Base-by-base conservation (phyloP, 2,888 invertebrate species). In the Sarcophaga rosellei region DNA sequence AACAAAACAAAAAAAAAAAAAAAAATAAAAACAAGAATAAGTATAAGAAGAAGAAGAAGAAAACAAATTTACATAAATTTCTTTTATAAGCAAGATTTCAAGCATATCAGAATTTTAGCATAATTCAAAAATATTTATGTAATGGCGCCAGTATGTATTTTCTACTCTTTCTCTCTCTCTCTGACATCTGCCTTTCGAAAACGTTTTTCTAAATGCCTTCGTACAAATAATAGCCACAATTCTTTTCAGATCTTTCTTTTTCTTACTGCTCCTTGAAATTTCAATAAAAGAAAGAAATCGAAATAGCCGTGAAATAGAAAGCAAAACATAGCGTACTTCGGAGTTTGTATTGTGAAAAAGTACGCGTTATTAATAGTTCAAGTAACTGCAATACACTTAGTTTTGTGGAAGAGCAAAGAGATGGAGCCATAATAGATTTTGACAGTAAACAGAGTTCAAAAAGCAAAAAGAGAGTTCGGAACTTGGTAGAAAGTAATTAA, bases 121-220 rank as follows among this genome's bases (percentile, higher is more conserved):
- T 85, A 85, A 82, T 82, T 73, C 44, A 72, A 20, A 15, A 53
- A 79, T 78, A 82, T 85, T 81, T 85, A 85, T 82, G 74, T 57
- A 69, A 85, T 62, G 81, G 61, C 61, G 76, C 75, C 73, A 74
- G 69, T 59, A 63, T 84, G 69, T 59, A 68, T 44, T 23, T n/a
- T 61, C 61, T 21, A 44, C 12, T 21, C 45, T 53, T 23, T 23
- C 4, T 0, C 53, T 15, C 4, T 35, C 6, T 6, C 6, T 47
- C 4, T 47, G 4, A 4, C 12, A 47, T 47, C 47, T 15, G 15
- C 4, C 15, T 53, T 53, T 17, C 35, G 35, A 35, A 53, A 12
- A 15, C 17, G 53, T 53, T 4, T 17, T 53, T 53, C 17, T 53
- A 53, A 17, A 53, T 15, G 17, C 53, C 17, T 53, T 53, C 4